phyloP scores from a whole-genome alignment of 2,797 vertebrate species.

The Anguilla marmorata region DNA sequence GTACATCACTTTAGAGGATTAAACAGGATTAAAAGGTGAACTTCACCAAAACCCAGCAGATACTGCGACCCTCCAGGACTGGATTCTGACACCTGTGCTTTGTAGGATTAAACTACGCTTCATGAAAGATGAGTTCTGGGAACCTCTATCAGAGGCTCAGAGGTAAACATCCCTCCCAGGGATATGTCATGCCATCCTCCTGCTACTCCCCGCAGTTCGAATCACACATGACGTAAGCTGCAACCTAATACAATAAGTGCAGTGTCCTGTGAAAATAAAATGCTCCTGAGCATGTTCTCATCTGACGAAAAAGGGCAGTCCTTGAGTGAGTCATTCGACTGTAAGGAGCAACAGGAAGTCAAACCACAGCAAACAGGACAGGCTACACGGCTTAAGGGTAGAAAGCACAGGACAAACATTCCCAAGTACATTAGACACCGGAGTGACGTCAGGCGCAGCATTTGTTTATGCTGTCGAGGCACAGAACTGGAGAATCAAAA shows the following conservation, averaged over 20 bases:
- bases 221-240: not conserved
- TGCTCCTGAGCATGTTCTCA: not conserved
- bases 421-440: too few relatives aligned
- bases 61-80: not conserved
- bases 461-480: slow-evolving; percentile 1
- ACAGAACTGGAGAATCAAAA: not conserved
- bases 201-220: too few relatives aligned
- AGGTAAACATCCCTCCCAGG: not conserved
- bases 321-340: not conserved
- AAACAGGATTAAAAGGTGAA: not conserved
- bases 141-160: not conserved
- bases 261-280: not conserved
- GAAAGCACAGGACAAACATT: not conserved
- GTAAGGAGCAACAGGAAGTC: not conserved
- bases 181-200: not conserved
- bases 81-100: not conserved
- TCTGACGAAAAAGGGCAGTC: not conserved
- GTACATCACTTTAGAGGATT: not conserved
- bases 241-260: not conserved
- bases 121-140: not conserved
- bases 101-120: not conserved
- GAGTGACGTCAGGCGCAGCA: not conserved
- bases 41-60: too few relatives aligned
- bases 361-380: slow-evolving; percentile 28
- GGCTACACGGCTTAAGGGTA: not conserved